These are phyloP conservation scores for Cliona cf. orientalis DNA, from an alignment of 37 sponge, comb jelly and placozoan genomes.

Conservation along the genomic window DNA sequence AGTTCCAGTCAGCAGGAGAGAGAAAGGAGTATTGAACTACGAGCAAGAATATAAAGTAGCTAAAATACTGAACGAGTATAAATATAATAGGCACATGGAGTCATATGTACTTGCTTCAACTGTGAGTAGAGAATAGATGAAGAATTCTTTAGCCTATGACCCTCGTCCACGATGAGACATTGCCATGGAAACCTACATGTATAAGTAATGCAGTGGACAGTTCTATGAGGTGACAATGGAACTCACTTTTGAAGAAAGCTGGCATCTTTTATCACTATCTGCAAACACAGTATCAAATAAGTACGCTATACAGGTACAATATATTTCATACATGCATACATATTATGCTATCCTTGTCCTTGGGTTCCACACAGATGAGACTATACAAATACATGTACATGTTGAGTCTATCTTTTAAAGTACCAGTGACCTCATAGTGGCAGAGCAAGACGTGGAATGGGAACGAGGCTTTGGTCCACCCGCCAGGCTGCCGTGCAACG, in stretches of 20 bases:
- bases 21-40: constrained; percentile 31
- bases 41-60: constrained; percentile 5
- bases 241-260: constrained; percentile 60
- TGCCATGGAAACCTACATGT: constrained; percentile 65
- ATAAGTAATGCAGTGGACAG: background rate
- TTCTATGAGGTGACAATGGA: background rate
- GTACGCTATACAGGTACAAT: background rate
- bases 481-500: background rate
- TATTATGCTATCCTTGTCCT: too few relatives aligned
- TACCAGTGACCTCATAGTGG: constrained; percentile 58
- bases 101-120: constrained; percentile 44
- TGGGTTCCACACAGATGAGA: background rate
- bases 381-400: background rate
- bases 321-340: too few relatives aligned
- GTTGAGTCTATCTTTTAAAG: background rate
- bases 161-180: constrained; percentile 81
- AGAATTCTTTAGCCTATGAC: constrained; percentile 82
- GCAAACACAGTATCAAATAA: background rate
- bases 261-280: constrained; percentile 60
- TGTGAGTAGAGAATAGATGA: constrained; percentile 56
- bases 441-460: constrained; percentile 70
- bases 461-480: constrained; percentile 18
- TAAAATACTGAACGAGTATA: background rate
- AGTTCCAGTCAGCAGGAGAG: constrained; percentile 83
- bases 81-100: background rate